Base-by-base conservation (phyloP, 2,113 vertebrate genomes). In the Ibidorhyncha struthersii region DNA sequence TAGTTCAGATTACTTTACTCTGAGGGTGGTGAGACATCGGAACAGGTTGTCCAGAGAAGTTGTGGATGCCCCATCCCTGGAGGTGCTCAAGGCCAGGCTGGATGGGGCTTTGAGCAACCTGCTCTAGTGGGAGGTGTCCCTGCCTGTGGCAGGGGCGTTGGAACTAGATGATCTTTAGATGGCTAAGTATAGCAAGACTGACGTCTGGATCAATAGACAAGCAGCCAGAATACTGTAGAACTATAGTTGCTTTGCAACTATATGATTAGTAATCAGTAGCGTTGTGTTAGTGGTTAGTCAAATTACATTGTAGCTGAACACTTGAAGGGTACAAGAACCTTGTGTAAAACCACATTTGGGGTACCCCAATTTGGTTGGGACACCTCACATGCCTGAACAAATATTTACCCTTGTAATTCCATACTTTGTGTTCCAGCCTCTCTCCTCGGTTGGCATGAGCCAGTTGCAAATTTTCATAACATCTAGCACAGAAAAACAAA, bases 371-470 rank as follows among this genome's bases (percentile, higher is more conserved):
- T 88, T 89, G 74, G 14, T 22, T 85, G 50, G 19, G 16, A 82
- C 22, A 52, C 12, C 20, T 52, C 32, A 56, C 6, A 40, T 43
- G 7, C 18, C 20, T 26, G 21, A 29, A 36, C 47, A 16, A 18
- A 26, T 81, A 63, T 58, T 72, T 90, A 58, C 5, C 5, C 6
- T 84, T 49, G 17, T 32, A 58, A 52, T 56, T 78, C 8, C 32
- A 2, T 59, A 29, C 18, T 73, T 76, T 63, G 40, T 3, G 4
- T 82, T 20, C n/a, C 58, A 50, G 59, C 14, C 10, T 63, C 12
- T 71, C 18, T 72, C 36, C 19, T 77, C 1, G 4, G 27, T 62
- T 2, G 0, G 34, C 52, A 80, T 1, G 1, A 79, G 21, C 30
- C 70, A 76, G 47, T 32, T 8, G 27, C 2, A 2, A 53, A 76